phyloP scores from a whole-genome alignment of 2,113 vertebrate genomes.

The Onychostruthus taczanowskii region DNA sequence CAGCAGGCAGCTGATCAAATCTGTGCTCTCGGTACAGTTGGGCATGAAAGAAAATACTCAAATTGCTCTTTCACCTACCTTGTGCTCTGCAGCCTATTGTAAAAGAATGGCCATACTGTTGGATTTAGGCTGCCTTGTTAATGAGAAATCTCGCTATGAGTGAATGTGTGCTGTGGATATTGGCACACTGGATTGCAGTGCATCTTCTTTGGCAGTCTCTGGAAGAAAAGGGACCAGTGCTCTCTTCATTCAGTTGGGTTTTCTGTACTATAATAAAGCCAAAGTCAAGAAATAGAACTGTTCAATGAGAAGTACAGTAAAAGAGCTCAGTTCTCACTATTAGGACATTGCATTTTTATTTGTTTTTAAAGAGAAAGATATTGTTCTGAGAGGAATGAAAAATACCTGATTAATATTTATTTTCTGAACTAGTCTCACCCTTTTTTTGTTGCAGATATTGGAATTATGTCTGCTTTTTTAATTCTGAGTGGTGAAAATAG shows the following conservation, averaged over 20 bases:
- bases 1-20: slow-evolving; percentile 37
- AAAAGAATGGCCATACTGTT: slow-evolving; percentile 14
- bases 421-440: not conserved
- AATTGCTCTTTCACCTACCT: not conserved
- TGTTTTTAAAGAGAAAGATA: not conserved
- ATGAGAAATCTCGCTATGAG: slow-evolving; percentile 24
- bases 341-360: not conserved
- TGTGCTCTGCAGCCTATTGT: not conserved
- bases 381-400: not conserved
- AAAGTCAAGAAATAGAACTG: not conserved
- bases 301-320: not conserved
- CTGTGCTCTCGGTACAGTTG: not conserved
- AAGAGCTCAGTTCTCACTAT: not conserved
- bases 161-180: not conserved
- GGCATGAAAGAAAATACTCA: slow-evolving; percentile 58
- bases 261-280: not conserved
- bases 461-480: slow-evolving; percentile 21
- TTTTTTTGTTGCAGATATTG: not conserved
- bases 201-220: not conserved
- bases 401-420: not conserved
- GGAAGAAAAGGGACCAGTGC: not conserved
- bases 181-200: not conserved
- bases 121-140: slow-evolving; percentile 64
- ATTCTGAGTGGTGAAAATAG: not conserved
- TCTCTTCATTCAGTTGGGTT: not conserved